A percentile compares a stretch with the other conserved stretches of the same genome.
Evolutionary conservation across 2,888 invertebrate genomes (phyloP).

Genomic region (Erebia palarica): DNA sequence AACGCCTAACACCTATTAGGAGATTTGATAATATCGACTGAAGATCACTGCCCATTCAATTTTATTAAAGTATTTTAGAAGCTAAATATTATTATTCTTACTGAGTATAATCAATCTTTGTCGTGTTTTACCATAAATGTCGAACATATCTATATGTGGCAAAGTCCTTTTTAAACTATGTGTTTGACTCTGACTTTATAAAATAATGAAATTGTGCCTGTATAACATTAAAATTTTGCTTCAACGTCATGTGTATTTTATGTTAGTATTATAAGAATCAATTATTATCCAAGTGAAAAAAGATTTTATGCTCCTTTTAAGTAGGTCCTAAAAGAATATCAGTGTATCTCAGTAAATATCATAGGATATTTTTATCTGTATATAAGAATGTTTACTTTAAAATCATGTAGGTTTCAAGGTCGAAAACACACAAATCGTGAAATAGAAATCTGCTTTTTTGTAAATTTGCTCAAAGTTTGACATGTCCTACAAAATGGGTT

Average conservation of each 20-base stretch:
- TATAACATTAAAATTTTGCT: constrained; percentile 27
- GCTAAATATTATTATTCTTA: background rate
- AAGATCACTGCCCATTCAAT: constrained; percentile 12
- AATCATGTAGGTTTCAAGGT: constrained; percentile 7
- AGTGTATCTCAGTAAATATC: constrained; percentile 13
- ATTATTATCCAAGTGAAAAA: constrained; percentile 4
- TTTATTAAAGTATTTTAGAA: background rate
- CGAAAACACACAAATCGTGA: constrained; percentile 11
- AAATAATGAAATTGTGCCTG: constrained; percentile 37
- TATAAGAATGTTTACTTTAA: constrained; percentile 10
- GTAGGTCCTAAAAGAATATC: constrained; percentile 12
- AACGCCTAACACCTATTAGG: background rate
- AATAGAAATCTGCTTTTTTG: background rate
- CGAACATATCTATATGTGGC: constrained; percentile 14
- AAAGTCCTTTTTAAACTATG: constrained; percentile 1
- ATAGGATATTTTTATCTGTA: constrained; percentile 9
- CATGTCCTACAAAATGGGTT: background rate
- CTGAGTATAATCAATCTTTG: background rate
- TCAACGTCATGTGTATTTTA: constrained; percentile 31
- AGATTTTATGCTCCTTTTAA: constrained; percentile 11
- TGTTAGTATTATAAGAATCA: constrained; percentile 16
- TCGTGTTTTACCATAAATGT: background rate
- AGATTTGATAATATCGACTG: background rate
- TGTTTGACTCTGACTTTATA: background rate
- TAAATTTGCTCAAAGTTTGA: background rate